phyloP scores from a whole-genome alignment of 2,888 invertebrate species.

The Scotopteryx bipunctaria region DNA sequence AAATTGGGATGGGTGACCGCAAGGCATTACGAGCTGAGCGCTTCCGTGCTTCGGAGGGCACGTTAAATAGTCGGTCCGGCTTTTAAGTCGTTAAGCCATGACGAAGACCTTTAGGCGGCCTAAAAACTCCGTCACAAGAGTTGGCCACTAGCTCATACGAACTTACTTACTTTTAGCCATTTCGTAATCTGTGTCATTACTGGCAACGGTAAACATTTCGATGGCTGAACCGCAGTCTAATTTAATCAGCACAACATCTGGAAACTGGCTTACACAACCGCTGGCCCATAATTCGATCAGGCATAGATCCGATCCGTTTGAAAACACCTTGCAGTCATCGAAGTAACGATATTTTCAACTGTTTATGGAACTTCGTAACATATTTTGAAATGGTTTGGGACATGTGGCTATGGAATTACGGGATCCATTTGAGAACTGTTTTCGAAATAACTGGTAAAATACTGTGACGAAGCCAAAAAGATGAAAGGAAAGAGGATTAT shows the following conservation, averaged over 20 bases:
- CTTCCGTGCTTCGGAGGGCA: no score
- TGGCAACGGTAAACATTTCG: conserved; percentile 47
- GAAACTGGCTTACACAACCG: conserved; percentile 46
- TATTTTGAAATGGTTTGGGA: conserved; percentile 1
- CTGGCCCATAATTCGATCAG: conserved; percentile 48
- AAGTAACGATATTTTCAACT: conserved; percentile 26
- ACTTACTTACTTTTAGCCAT: conserved; percentile 18
- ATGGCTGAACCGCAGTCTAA: conserved; percentile 40
- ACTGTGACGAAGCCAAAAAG: no score
- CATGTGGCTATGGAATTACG: not conserved
- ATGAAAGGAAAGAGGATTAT: no score
- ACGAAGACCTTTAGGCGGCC: no score
- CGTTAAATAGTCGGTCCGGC: no score
- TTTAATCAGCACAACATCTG: conserved; percentile 49
- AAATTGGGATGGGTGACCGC: no score
- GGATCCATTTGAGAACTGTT: not conserved
- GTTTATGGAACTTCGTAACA: conserved; percentile 20
- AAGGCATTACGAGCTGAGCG: no score
- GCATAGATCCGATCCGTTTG: conserved; percentile 41
- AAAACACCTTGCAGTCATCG: conserved; percentile 34
- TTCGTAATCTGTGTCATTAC: conserved; percentile 44
- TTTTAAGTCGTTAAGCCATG: no score
- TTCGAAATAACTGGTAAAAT: conserved; percentile 1
- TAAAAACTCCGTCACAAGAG: no score
- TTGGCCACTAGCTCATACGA: no score